Evolutionary conservation across 2,797 vertebrate genomes (phyloP).

Genomic region (Liparis tanakae): DNA sequence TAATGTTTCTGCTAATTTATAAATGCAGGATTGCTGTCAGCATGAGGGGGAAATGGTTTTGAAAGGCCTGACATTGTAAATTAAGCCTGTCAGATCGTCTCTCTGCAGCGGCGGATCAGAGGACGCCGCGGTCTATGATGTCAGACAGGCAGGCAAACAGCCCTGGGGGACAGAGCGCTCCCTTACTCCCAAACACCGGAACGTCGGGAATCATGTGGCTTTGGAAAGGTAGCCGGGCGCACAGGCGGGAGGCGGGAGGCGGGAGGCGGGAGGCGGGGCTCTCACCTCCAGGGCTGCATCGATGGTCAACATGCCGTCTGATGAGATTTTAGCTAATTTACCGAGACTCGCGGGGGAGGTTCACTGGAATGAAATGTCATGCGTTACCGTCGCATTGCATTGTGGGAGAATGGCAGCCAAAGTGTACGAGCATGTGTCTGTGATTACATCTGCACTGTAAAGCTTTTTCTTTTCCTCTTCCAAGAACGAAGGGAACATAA

Average conservation of each 20-base stretch:
- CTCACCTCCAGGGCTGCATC: conserved; percentile 61
- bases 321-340: conserved; percentile 68
- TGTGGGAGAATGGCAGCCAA: conserved; percentile 54
- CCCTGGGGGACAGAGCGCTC: conserved; percentile 78
- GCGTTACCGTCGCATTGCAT: conserved; percentile 54
- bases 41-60: conserved; percentile 83
- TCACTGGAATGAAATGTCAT: conserved; percentile 59
- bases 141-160: conserved; percentile 83
- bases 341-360: conserved; percentile 42
- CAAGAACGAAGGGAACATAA: conserved; percentile 43
- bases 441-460: conserved; percentile 52
- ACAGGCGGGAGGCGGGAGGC: conserved; percentile 20
- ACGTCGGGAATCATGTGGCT: conserved; percentile 67
- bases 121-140: conserved; percentile 82
- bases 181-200: conserved; percentile 66
- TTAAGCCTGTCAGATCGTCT: conserved; percentile 87
- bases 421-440: conserved; percentile 48
- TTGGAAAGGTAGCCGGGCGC: conserved; percentile 62
- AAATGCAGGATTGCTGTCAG: conserved; percentile 87
- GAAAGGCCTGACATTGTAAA: conserved; percentile 87
- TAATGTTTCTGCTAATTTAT: conserved; percentile 90
- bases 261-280: conserved; percentile 31
- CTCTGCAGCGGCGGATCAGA: conserved; percentile 80
- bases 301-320: conserved; percentile 52
- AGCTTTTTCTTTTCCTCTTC: conserved; percentile 39